Conservation (phyloP, 2,888 invertebrate species). For the Heliconius ismenius region DNA sequence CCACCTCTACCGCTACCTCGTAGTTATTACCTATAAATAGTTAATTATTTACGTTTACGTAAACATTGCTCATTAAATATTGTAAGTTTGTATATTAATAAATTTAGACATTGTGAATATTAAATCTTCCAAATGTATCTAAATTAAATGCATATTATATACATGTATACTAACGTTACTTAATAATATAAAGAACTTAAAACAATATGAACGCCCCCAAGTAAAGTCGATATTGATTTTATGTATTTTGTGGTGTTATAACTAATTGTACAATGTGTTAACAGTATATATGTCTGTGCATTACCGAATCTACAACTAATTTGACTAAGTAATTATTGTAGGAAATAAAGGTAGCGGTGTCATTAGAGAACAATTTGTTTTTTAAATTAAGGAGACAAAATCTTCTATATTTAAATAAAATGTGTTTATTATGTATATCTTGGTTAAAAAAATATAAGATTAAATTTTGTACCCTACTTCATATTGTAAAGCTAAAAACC, state of each 20-base stretch:
- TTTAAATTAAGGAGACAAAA: not conserved
- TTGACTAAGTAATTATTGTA: not conserved
- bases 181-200: not conserved
- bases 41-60: constrained; percentile 23
- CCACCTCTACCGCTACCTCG: constrained; percentile 31
- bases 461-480: no score
- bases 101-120: constrained; percentile 2
- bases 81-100: constrained; percentile 13
- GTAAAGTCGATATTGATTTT: not conserved
- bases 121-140: constrained; percentile 38
- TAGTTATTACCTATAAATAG: constrained; percentile 29
- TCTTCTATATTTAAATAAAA: no score
- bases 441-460: no score
- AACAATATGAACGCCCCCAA: not conserved
- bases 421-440: no score
- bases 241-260: not conserved
- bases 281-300: not conserved
- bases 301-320: no score
- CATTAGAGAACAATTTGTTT: not conserved
- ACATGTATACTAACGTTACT: not conserved
- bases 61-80: constrained; percentile 37
- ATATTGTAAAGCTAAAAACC: not conserved
- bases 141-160: constrained; percentile 1
- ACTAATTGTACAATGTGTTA: not conserved
- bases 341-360: not conserved